These are phyloP conservation scores for Amiota communis DNA, from an alignment of 2,888 invertebrate species.

Conservation along the genomic window DNA sequence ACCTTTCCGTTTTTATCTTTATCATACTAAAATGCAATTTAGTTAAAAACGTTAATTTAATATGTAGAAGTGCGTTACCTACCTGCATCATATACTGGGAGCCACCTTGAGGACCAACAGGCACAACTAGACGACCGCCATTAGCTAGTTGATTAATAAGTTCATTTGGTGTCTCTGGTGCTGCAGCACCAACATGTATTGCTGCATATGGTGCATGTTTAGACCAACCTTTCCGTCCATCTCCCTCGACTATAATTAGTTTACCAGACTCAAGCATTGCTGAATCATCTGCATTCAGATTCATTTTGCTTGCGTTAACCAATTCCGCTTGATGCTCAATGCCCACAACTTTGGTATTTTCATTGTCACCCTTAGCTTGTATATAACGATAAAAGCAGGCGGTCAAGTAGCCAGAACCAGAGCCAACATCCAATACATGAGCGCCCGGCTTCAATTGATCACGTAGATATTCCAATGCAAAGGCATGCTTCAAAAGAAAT, in stretches of 20 bases:
- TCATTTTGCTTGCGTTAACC: constrained; percentile 82
- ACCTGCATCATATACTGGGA: constrained; percentile 89
- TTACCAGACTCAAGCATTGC: constrained; percentile 80
- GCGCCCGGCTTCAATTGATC: constrained; percentile 85
- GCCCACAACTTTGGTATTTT: constrained; percentile 80
- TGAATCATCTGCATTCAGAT: constrained; percentile 84
- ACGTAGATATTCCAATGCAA: constrained; percentile 88
- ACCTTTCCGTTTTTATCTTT: constrained; percentile 87
- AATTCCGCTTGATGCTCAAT: constrained; percentile 93
- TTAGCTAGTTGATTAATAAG: constrained; percentile 75
- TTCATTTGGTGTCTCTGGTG: constrained; percentile 83
- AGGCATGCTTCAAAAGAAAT: constrained; percentile 82
- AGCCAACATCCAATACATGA: constrained; percentile 91
- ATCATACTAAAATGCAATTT: constrained; percentile 80
- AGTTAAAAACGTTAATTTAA: no score
- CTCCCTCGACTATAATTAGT: constrained; percentile 85
- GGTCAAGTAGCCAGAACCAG: constrained; percentile 94
- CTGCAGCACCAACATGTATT: constrained; percentile 94
- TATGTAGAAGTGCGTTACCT: constrained; percentile 11
- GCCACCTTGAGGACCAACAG: constrained; percentile 89
- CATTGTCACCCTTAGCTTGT: constrained; percentile 73
- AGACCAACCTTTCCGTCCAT: constrained; percentile 87
- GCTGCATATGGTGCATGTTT: constrained; percentile 89
- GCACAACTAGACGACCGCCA: constrained; percentile 91
- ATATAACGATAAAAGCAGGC: constrained; percentile 92